phyloP scores from a whole-genome alignment of 1,140 invertebrate genomes.

The Lordiphosa collinella region DNA sequence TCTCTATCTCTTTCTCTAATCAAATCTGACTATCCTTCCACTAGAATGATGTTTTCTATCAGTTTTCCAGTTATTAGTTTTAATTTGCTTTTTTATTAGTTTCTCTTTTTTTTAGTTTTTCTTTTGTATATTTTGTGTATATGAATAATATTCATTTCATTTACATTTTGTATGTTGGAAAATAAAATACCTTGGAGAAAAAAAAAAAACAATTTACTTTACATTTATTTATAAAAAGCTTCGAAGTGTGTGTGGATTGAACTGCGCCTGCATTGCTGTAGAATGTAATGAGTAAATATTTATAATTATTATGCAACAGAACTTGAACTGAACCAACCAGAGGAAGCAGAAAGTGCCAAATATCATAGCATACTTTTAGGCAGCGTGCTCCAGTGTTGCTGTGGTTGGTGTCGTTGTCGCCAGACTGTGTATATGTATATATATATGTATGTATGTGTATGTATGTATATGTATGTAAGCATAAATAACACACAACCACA shows the following conservation, averaged over 20 bases:
- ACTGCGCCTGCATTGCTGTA: conserved; percentile 24
- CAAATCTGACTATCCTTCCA: too few relatives aligned
- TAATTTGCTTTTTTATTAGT: conserved; percentile 16
- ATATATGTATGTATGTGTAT: conserved; percentile 17
- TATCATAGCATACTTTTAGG: too few relatives aligned
- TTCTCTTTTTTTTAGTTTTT: neutral
- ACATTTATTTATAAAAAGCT: conserved; percentile 22
- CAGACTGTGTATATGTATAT: conserved; percentile 9
- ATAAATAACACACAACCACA: neutral
- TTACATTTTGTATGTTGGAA: too few relatives aligned
- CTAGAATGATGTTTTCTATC: too few relatives aligned
- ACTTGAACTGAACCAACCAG: neutral
- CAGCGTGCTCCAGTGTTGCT: too few relatives aligned
- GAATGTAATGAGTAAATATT: conserved; percentile 29
- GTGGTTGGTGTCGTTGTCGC: neutral
- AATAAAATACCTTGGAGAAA: neutral
- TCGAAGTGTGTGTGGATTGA: conserved; percentile 15
- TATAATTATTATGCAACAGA: conserved; percentile 23
- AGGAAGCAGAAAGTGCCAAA: too few relatives aligned
- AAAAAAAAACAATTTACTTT: conserved; percentile 6
- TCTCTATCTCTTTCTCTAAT: too few relatives aligned
- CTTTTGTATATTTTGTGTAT: neutral
- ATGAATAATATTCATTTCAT: too few relatives aligned
- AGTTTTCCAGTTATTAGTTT: too few relatives aligned
- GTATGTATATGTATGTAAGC: conserved; percentile 18